These are phyloP conservation scores for Stomorhina lunata DNA, from an alignment of 2,888 invertebrate species.

Conservation along the genomic window DNA sequence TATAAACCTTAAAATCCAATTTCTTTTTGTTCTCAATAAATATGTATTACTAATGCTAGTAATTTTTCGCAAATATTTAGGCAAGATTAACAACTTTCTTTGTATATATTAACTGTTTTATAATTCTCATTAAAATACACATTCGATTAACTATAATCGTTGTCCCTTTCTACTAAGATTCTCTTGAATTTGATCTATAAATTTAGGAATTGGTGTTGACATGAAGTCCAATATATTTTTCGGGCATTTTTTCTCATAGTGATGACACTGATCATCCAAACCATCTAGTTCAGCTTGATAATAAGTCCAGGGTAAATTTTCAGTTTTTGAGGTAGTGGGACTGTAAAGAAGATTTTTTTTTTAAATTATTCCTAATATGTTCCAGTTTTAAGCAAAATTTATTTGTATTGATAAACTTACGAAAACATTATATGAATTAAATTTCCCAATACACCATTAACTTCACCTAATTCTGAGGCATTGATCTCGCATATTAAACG, in stretches of 20 bases:
- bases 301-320: constrained; percentile 72
- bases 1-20: constrained; percentile 7
- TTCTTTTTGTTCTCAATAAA: constrained; percentile 40
- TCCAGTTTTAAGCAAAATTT: too few relatives aligned
- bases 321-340: constrained; percentile 74
- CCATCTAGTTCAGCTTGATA: constrained; percentile 77
- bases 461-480: constrained; percentile 73
- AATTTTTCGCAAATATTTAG: too few relatives aligned
- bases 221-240: constrained; percentile 74
- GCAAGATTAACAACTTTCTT: too few relatives aligned
- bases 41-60: too few relatives aligned
- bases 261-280: constrained; percentile 70
- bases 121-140: too few relatives aligned
- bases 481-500: constrained; percentile 85
- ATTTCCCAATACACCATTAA: constrained; percentile 85
- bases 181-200: constrained; percentile 67
- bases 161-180: constrained; percentile 39
- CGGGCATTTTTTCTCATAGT: constrained; percentile 70
- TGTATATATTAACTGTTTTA: too few relatives aligned
- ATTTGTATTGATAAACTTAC: constrained; percentile 83
- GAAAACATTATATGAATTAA: constrained; percentile 85
- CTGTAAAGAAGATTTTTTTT: constrained; percentile 67
- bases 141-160: too few relatives aligned
- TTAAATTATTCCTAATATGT: not conserved
- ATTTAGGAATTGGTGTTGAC: constrained; percentile 73